phyloP scores from a whole-genome alignment of 2,113 vertebrate species.

The Tringa solitaria region DNA sequence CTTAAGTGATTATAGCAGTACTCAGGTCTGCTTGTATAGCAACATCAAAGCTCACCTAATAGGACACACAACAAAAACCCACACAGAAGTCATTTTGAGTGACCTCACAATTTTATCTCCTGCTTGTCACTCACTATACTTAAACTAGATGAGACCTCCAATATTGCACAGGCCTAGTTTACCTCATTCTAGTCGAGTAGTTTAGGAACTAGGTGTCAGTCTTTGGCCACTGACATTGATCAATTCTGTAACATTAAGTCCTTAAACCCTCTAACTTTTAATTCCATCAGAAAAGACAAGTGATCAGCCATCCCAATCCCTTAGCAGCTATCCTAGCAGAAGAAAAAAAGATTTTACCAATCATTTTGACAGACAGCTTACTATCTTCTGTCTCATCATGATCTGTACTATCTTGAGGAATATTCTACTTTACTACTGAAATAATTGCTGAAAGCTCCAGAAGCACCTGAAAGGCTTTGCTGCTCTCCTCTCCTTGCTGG shows the following conservation, averaged over 20 bases:
- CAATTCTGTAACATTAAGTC: background rate
- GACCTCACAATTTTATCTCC: background rate
- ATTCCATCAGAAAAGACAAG: background rate
- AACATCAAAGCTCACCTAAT: background rate
- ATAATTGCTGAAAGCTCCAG: slow-evolving; percentile 75
- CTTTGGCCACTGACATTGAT: background rate
- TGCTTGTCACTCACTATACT: background rate
- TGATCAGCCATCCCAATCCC: background rate
- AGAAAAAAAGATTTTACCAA: slow-evolving; percentile 44
- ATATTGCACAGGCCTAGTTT: background rate
- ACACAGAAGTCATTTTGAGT: background rate
- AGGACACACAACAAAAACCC: background rate
- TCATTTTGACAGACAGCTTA: too few species aligned
- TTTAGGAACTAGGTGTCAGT: slow-evolving; percentile 14
- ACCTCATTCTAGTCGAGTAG: background rate
- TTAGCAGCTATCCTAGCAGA: background rate
- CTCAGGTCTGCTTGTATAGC: background rate
- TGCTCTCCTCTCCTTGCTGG: slow-evolving; percentile 85
- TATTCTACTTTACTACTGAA: slow-evolving; percentile 80
- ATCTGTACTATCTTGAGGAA: slow-evolving; percentile 13
- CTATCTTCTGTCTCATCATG: too few species aligned
- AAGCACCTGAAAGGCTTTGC: slow-evolving; percentile 49
- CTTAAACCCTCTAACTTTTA: background rate
- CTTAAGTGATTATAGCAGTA: background rate
- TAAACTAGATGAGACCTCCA: background rate